Conservation (phyloP, 1,140 invertebrate genomes). For the Heliothis subflexa region DNA sequence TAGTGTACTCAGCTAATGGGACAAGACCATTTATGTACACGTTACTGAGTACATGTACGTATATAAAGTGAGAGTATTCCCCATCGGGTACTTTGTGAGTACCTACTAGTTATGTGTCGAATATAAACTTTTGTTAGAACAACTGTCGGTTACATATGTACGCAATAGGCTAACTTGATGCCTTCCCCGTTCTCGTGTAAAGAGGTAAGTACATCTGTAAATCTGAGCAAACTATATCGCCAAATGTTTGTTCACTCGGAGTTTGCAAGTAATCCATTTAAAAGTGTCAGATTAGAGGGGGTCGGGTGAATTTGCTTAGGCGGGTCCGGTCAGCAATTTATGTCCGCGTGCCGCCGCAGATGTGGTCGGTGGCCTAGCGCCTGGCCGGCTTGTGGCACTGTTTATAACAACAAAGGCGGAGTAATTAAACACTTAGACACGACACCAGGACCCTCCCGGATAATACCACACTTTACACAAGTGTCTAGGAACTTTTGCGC, state of each 20-base stretch:
- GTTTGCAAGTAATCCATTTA: constrained; percentile 66
- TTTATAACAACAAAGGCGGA: constrained; percentile 68
- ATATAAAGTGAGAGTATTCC: constrained; percentile 21
- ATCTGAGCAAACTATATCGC: constrained; percentile 53
- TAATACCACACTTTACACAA: constrained; percentile 44
- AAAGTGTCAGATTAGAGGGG: constrained; percentile 70
- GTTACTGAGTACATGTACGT: not conserved
- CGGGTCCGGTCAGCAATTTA: constrained; percentile 65
- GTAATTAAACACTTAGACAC: constrained; percentile 71
- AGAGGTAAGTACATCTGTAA: constrained; percentile 44
- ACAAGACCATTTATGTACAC: not conserved
- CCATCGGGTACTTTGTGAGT: constrained; percentile 10
- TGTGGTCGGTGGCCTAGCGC: constrained; percentile 56
- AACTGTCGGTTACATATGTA: constrained; percentile 34
- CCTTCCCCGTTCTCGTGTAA: constrained; percentile 42
- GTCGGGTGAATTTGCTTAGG: constrained; percentile 64
- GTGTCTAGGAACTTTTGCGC: constrained; percentile 40
- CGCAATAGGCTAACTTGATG: constrained; percentile 49
- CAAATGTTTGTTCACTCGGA: constrained; percentile 56
- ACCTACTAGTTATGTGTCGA: constrained; percentile 44
- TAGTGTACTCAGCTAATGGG: too few relatives aligned
- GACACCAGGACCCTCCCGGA: constrained; percentile 46
- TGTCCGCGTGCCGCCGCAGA: constrained; percentile 59
- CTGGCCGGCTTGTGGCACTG: constrained; percentile 57
- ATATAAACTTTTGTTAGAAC: constrained; percentile 38